Evolutionary conservation across 1,140 invertebrate species (phyloP).

Genomic region (Scaptomyza graminum): DNA sequence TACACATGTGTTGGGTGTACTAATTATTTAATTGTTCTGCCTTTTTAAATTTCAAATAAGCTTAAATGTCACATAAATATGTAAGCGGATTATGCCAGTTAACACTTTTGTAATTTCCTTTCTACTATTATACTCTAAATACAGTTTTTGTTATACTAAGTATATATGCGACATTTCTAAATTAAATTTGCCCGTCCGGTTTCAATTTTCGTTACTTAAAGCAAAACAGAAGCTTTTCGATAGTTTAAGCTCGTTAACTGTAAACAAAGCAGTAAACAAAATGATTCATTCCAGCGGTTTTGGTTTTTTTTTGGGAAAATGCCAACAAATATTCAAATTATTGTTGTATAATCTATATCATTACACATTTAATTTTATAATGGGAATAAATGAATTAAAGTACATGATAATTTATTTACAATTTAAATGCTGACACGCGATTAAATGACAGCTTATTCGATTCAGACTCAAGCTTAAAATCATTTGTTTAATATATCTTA

Average conservation of each 20-base stretch:
- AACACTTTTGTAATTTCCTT: background rate
- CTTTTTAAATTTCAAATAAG: background rate
- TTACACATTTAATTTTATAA: background rate
- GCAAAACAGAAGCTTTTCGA: background rate
- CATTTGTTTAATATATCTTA: too few species aligned
- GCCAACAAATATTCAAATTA: too few species aligned
- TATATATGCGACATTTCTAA: background rate
- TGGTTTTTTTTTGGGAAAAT: too few species aligned
- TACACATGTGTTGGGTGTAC: background rate
- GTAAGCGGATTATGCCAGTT: background rate
- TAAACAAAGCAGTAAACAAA: background rate
- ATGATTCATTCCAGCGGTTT: background rate
- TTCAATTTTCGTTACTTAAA: background rate
- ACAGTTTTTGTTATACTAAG: background rate
- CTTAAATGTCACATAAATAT: conserved; percentile 1
- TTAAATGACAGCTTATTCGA: conserved; percentile 6
- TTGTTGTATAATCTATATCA: too few species aligned
- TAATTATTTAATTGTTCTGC: background rate
- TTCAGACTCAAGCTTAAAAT: too few species aligned
- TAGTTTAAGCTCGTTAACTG: background rate
- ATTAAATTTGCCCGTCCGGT: background rate
- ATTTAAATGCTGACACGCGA: conserved; percentile 19
- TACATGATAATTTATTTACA: background rate
- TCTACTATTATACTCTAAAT: background rate
- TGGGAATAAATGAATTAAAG: background rate